Conservation (phyloP, 2,113 vertebrate genomes). For the Cacatua alba region DNA sequence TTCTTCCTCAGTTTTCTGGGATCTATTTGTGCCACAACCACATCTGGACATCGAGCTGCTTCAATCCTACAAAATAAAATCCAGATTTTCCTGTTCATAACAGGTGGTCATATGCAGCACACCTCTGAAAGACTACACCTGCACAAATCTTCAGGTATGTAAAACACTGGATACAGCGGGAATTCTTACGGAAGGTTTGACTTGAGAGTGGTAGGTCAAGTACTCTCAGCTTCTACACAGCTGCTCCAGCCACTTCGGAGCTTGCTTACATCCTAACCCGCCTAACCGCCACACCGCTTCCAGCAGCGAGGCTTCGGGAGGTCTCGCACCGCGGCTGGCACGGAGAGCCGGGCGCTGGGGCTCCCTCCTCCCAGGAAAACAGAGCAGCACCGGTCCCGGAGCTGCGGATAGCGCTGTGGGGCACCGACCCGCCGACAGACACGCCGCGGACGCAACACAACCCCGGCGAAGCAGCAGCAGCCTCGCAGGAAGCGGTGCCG, state of each 20-base stretch:
- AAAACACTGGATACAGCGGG: rapidly evolving
- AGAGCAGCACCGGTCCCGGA: not conserved
- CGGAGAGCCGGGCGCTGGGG: rapidly evolving
- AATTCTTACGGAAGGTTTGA: too few relatives aligned
- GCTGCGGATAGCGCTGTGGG: not conserved
- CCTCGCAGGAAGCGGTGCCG: not conserved
- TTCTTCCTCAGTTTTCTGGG: constrained; percentile 92
- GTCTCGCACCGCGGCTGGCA: not conserved
- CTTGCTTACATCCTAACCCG: rapidly evolving
- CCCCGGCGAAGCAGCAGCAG: not conserved
- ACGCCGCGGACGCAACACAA: not conserved
- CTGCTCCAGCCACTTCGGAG: not conserved
- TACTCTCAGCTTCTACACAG: rapidly evolving
- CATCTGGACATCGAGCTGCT: constrained; percentile 92
- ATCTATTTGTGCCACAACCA: constrained; percentile 95
- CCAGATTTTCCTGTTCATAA: not conserved
- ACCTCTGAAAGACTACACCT: not conserved
- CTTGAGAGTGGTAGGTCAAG: not conserved
- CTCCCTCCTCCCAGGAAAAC: rapidly evolving
- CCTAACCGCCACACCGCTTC: not conserved
- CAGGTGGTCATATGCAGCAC: rapidly evolving
- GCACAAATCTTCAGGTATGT: rapidly evolving
- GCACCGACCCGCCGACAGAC: not conserved
- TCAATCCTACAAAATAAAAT: constrained; percentile 81
- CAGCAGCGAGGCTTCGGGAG: not conserved